These are phyloP conservation scores for Sylvietta virens DNA, from an alignment of 2,113 vertebrate species.

Conservation along the genomic window DNA sequence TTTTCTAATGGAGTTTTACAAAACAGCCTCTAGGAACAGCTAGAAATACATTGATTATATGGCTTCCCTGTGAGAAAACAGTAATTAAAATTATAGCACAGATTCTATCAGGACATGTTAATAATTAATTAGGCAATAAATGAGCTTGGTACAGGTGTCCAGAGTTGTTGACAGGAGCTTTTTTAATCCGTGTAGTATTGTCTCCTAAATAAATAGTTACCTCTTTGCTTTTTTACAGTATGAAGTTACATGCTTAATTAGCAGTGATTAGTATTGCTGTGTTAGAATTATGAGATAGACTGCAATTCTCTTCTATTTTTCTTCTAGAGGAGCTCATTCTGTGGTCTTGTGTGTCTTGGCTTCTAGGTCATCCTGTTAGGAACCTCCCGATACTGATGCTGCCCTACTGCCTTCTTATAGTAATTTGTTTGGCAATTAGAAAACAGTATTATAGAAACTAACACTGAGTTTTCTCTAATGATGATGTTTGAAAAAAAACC, in stretches of 20 bases:
- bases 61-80: slow-evolving; percentile 60
- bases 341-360: not conserved
- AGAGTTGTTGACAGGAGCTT: slow-evolving; percentile 28
- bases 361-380: not conserved
- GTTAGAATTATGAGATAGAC: not conserved
- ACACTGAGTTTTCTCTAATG: not conserved
- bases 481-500: not conserved
- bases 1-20: slow-evolving; percentile 38
- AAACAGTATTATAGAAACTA: not conserved
- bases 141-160: slow-evolving; percentile 40
- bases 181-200: slow-evolving; percentile 13
- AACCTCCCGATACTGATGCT: rapidly evolving
- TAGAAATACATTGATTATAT: slow-evolving; percentile 59
- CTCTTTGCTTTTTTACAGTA: not conserved
- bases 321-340: not conserved
- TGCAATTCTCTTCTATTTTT: not conserved
- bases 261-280: not conserved
- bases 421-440: not conserved
- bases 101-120: slow-evolving; percentile 64
- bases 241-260: slow-evolving; percentile 25
- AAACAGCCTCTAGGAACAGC: slow-evolving; percentile 49
- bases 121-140: slow-evolving; percentile 63
- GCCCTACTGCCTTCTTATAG: not conserved
- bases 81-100: slow-evolving; percentile 63
- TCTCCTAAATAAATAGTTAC: slow-evolving; percentile 41